phyloP scores from a whole-genome alignment of 2,797 vertebrate species.

The Mus spretus region DNA sequence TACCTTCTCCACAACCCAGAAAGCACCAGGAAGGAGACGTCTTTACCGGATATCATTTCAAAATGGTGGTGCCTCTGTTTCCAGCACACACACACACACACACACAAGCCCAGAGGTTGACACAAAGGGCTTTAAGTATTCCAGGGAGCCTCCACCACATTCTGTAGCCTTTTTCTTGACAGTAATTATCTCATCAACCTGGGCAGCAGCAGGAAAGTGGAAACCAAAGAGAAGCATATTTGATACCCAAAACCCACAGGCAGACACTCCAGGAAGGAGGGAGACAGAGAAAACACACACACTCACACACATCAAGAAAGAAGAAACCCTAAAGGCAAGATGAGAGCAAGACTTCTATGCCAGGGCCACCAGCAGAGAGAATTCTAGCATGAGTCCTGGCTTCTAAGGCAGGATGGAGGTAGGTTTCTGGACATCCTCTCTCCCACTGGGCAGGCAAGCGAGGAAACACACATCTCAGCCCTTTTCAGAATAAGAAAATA shows the following conservation, averaged over 20 bases:
- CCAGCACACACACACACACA: not conserved
- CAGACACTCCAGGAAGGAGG: not conserved
- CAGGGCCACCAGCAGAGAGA: not conserved
- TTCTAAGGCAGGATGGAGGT: not conserved
- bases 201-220: not conserved
- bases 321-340: not conserved
- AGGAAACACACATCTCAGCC: not conserved
- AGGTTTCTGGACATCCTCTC: not conserved
- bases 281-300: not conserved
- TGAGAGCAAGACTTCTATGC: not conserved
- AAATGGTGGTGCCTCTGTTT: not conserved
- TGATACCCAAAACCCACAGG: not conserved
- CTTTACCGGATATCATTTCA: not conserved
- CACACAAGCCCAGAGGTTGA: too few species aligned
- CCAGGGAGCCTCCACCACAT: not conserved
- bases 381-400: rapidly evolving
- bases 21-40: not conserved
- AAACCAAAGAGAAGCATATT: not conserved
- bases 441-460: not conserved
- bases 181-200: not conserved
- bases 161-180: not conserved
- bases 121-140: rapidly evolving
- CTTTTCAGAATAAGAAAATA: not conserved
- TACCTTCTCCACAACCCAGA: not conserved
- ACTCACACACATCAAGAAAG: not conserved